Evolutionary conservation across 2,113 vertebrate genomes (phyloP).

Genomic region (Lasiurus borealis): DNA sequence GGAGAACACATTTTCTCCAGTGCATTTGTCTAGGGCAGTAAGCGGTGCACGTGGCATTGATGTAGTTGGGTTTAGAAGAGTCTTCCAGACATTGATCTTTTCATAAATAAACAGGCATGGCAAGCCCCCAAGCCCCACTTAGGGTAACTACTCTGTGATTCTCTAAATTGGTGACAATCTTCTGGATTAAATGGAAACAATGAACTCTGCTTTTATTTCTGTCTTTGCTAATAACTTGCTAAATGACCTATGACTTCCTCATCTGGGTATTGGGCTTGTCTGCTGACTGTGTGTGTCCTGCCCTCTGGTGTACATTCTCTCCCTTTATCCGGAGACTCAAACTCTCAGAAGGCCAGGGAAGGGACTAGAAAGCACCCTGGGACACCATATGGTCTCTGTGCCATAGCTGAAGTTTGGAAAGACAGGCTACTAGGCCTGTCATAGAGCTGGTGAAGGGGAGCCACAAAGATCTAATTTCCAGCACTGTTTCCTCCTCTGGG

Average conservation of each 20-base stretch:
- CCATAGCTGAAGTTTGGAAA: background rate
- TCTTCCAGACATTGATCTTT: background rate
- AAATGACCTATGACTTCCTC: slow-evolving; percentile 47
- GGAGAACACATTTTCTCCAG: background rate
- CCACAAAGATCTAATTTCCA: background rate
- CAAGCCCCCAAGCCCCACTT: background rate
- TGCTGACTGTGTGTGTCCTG: slow-evolving; percentile 46
- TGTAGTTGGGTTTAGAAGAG: background rate
- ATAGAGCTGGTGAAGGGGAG: background rate
- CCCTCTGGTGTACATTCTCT: background rate
- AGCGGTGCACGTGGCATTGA: background rate
- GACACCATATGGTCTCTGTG: background rate
- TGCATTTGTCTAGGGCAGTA: slow-evolving; percentile 11
- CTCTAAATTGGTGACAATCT: slow-evolving; percentile 35
- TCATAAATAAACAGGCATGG: background rate
- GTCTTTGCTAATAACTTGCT: background rate
- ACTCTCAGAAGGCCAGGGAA: background rate
- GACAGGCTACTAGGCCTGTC: background rate
- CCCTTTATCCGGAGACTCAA: background rate
- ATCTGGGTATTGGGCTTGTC: background rate
- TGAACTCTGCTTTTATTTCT: slow-evolving; percentile 35
- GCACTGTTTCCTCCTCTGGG: background rate
- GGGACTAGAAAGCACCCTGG: background rate
- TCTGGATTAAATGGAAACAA: slow-evolving; percentile 47
- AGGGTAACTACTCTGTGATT: background rate